These are phyloP conservation scores for Sebastiscus tertius DNA, from an alignment of 2,797 vertebrate genomes.

Conservation along the genomic window DNA sequence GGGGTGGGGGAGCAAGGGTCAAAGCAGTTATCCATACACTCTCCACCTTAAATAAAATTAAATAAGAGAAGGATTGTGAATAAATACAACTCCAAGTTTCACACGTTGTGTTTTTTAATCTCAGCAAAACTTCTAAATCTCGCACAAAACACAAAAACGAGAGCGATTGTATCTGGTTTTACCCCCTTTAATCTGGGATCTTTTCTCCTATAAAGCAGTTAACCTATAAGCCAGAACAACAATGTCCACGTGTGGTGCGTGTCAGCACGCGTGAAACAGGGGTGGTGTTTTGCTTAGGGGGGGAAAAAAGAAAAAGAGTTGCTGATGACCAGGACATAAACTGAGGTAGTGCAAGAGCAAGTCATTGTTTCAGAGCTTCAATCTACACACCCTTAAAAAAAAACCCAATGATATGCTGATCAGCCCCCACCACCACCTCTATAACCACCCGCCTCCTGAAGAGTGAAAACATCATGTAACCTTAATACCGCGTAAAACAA, in stretches of 20 bases:
- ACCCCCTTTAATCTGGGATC: background rate
- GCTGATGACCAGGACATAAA: slow-evolving; percentile 23
- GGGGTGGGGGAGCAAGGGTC: slow-evolving; percentile 60
- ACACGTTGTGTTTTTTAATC: background rate
- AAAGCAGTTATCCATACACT: slow-evolving; percentile 51
- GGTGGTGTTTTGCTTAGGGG: background rate
- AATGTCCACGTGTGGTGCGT: background rate
- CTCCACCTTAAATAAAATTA: background rate
- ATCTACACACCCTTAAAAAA: slow-evolving; percentile 6
- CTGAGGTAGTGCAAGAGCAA: background rate
- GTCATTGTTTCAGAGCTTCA: slow-evolving; percentile 2
- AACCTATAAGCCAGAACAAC: background rate
- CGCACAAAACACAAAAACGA: too few relatives aligned
- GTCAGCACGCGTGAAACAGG: background rate
- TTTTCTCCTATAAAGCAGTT: background rate
- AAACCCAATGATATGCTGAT: slow-evolving; percentile 37
- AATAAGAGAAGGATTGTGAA: background rate
- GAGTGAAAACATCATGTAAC: slow-evolving; percentile 12
- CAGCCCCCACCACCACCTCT: slow-evolving; percentile 12
- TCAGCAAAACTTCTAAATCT: background rate
- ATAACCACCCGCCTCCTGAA: background rate
- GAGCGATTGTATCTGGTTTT: background rate
- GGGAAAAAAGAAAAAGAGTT: background rate
- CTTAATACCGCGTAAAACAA: background rate
- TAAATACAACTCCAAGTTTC: background rate